Evolutionary conservation across 2,797 vertebrate species (phyloP).

Genomic region (Hydrocynus forskahlii): DNA sequence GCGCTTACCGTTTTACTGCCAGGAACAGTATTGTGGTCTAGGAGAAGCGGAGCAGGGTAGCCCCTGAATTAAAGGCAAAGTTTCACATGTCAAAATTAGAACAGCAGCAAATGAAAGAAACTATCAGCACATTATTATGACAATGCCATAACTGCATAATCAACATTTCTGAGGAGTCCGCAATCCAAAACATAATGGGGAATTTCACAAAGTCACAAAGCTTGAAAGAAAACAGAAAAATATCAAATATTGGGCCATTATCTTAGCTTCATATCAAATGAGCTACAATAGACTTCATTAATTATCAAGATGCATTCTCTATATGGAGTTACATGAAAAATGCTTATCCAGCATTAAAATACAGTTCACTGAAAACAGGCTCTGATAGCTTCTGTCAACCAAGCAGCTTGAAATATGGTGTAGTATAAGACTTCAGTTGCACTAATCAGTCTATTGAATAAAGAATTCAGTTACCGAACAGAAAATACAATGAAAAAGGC

Average conservation of each 20-base stretch:
- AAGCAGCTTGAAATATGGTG: constrained; percentile 6
- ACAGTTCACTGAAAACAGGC: constrained; percentile 40
- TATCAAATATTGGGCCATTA: constrained; percentile 14
- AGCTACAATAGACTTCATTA: constrained; percentile 35
- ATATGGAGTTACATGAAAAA: constrained; percentile 36
- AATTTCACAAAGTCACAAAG: constrained; percentile 30
- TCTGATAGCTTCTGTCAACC: constrained; percentile 45
- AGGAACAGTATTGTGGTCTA: constrained; percentile 33
- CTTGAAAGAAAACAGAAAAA: not conserved
- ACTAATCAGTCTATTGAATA: not conserved
- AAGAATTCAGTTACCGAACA: not conserved
- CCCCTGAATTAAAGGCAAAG: constrained; percentile 29
- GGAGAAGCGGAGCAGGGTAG: constrained; percentile 20
- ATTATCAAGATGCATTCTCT: constrained; percentile 46
- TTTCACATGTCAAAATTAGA: constrained; percentile 14
- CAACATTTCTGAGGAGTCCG: constrained; percentile 24
- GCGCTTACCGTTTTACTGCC: constrained; percentile 26
- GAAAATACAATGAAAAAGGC: not conserved
- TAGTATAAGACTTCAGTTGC: not conserved
- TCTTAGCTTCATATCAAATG: constrained; percentile 28
- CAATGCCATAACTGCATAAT: constrained; percentile 44
- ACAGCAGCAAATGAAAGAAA: not conserved
- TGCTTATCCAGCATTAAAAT: constrained; percentile 28
- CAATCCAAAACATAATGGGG: not conserved
- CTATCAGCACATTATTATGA: not conserved